Evolutionary conservation across 2,113 vertebrate genomes (phyloP).

Genomic region (Ascaphus truei): DNA sequence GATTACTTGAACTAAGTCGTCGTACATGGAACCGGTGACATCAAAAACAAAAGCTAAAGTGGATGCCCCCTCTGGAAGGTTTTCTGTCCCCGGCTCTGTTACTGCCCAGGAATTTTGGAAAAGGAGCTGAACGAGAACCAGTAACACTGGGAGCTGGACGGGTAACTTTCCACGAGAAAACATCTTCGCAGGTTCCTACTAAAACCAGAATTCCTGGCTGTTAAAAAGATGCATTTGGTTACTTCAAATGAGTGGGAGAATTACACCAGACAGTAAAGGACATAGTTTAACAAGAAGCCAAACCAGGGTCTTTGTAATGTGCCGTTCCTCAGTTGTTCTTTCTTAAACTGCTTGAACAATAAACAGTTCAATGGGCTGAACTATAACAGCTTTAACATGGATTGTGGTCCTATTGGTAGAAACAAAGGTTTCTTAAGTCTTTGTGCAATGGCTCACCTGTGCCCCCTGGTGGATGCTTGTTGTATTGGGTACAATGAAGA

Average conservation of each 20-base stretch:
- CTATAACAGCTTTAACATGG: slow-evolving; percentile 1
- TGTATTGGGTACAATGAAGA: too few relatives aligned
- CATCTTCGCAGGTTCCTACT: slow-evolving; percentile 37
- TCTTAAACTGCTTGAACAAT: slow-evolving; percentile 34
- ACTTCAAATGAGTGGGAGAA: not conserved
- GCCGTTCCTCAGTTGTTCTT: slow-evolving; percentile 49
- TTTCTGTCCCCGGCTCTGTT: slow-evolving; percentile 44
- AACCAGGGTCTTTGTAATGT: too few relatives aligned
- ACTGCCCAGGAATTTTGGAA: slow-evolving; percentile 53
- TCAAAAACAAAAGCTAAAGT: slow-evolving; percentile 97
- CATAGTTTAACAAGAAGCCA: not conserved
- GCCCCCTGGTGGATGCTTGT: slow-evolving; percentile 2
- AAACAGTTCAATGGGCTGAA: slow-evolving; percentile 22
- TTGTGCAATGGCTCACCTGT: not conserved
- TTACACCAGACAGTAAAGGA: not conserved
- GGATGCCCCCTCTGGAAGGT: slow-evolving; percentile 87
- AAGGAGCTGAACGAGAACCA: slow-evolving; percentile 42
- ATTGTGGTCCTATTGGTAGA: slow-evolving; percentile 2
- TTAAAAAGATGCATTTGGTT: not conserved
- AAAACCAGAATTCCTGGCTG: not conserved
- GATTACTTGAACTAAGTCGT: slow-evolving; percentile 94
- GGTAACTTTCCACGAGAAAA: not conserved
- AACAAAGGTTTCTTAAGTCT: slow-evolving; percentile 13
- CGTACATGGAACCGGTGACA: slow-evolving; percentile 98
- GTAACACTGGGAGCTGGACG: slow-evolving; percentile 42